These are phyloP conservation scores for Pavo muticus DNA, from an alignment of 2,113 vertebrate species.

Conservation along the genomic window DNA sequence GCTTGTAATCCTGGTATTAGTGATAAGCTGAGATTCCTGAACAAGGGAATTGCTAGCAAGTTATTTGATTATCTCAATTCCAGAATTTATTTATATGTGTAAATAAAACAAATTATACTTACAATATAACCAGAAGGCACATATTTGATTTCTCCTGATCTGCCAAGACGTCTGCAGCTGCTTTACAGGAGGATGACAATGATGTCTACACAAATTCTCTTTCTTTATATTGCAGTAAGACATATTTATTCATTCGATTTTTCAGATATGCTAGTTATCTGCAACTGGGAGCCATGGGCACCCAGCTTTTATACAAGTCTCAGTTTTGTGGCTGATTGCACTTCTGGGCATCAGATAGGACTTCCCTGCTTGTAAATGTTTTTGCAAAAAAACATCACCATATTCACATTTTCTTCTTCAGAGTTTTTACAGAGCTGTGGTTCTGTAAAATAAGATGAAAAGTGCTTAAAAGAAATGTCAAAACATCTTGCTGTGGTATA, in stretches of 20 bases:
- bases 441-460: neutral
- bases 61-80: neutral
- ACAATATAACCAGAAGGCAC: neutral
- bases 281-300: neutral
- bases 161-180: conserved; percentile 8
- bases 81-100: neutral
- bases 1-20: neutral
- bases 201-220: neutral
- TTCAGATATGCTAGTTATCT: neutral
- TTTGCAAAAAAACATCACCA: neutral
- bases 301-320: neutral
- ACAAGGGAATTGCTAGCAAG: neutral
- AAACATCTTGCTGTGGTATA: neutral
- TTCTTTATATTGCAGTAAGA: neutral
- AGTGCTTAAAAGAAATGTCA: neutral
- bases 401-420: neutral
- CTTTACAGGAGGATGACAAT: neutral
- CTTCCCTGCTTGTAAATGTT: neutral
- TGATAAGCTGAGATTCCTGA: neutral
- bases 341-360: neutral
- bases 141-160: neutral
- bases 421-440: neutral
- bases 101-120: neutral
- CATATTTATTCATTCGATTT: neutral
- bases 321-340: neutral